Base-by-base conservation (phyloP, 1,140 invertebrate species). In the Dreissena rostriformis region DNA sequence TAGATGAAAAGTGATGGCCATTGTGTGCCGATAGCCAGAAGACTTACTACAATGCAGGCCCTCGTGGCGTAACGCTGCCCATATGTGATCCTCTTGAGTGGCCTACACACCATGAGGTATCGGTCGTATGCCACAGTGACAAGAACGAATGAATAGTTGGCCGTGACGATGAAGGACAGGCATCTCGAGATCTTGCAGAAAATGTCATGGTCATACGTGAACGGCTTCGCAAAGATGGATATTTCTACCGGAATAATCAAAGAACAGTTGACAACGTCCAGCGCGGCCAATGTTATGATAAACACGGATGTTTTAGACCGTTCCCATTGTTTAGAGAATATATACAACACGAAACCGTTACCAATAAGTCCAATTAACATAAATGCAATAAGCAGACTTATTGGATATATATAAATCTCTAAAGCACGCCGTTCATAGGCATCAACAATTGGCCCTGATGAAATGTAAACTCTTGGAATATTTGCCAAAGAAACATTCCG, bases 111-210 rank as follows among this genome's bases (percentile, higher is more conserved):
- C 78, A 81, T 70, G 0, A 81, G 53, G 29, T 81, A 81, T 17
- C 78, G 66, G 39, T 81, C 78, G 24, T 70, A 81, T 14, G 78
- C 78, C 4, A 72, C 70, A n/a, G 78, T 68, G n/a, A 81, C 78
- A 1, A 81, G 39, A 22, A 81, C 65, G 53, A 81, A 81, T 61
- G 78, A 81, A n/a, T 81, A 81, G n/a, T n/a, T n/a, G n/a, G n/a
- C n/a, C n/a, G n/a, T n/a, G n/a, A n/a, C n/a, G n/a, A n/a, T n/a
- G n/a, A 10, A 81, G n/a, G 78, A 72, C 4, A 81, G 17, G 65
- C 55, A 81, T 17, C 78, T 24, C 5, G 78, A 49, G 2, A 71
- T n/a, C 26, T 72, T 71, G 53, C 78, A 81, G n/a, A 81, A 81
- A 8, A 72, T 29, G 17, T 81, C 67, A 63, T 28, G 66, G 65